Conservation (phyloP, 2,113 vertebrate species). For the Hassar affinis region DNA sequence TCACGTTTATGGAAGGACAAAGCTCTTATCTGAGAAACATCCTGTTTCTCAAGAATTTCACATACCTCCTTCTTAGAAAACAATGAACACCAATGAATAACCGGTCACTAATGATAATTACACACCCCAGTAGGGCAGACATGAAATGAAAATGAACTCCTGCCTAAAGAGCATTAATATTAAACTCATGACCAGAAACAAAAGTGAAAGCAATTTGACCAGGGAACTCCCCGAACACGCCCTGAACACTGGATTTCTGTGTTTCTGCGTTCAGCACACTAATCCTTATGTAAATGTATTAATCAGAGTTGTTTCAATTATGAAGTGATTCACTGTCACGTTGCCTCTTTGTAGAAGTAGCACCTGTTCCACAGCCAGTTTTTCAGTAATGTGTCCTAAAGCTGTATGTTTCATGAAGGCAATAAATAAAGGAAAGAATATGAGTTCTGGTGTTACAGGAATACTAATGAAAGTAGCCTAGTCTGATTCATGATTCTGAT, state of each 20-base stretch:
- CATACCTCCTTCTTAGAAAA: no score
- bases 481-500: not conserved
- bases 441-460: not conserved
- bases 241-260: not conserved
- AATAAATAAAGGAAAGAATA: conserved; percentile 10
- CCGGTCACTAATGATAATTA: not conserved
- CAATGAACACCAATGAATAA: not conserved
- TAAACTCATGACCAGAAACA: not conserved
- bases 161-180: no score
- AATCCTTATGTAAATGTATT: not conserved
- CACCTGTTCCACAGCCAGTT: not conserved
- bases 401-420: not conserved
- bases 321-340: not conserved
- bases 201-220: conserved; percentile 10
- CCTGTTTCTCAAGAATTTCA: not conserved
- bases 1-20: not conserved
- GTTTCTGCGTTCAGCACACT: accelerated
- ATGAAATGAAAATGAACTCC: not conserved
- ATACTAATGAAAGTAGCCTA: not conserved
- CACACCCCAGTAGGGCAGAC: not conserved
- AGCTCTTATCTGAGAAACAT: not conserved
- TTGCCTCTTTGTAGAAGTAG: not conserved
- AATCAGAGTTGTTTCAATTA: not conserved
- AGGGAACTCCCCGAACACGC: not conserved
- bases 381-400: not conserved